Base-by-base conservation (phyloP, 2,113 vertebrate species). In the Dicerorhinus sumatrensis region DNA sequence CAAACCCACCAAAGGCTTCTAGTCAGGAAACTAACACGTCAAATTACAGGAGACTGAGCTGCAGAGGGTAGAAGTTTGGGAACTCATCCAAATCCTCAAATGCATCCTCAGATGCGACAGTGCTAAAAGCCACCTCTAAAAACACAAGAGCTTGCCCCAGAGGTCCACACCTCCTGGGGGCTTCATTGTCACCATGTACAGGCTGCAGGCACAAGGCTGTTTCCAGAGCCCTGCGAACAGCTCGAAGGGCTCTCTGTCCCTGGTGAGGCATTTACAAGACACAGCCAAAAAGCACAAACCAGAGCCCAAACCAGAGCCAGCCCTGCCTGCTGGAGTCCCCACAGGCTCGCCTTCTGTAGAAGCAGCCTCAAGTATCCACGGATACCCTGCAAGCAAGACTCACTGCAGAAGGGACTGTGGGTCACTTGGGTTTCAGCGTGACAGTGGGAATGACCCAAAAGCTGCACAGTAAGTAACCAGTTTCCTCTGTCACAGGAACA, bases 121-220 rank as follows among this genome's bases (percentile, higher is more conserved):
- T 0, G 20, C 70, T 27, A 54, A 36, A 8, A 9, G 25, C 51
- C 51, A 0, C 9, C 8, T 0, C 9, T 2, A 36, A 39, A 70
- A 9, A 90, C 31, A 29, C 0, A 23, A 14, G 39, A 0, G 0
- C 0, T 6, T 1, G 0, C 0, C 56, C 56, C 58, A 31, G 51
- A 2, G 3, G 21, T 29, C 51, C 3, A 31, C 2, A 10, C 5
- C n/a, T 3, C 4, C 23, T 2, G 0, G 48, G 48, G 70, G 16
- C 60, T 90, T 83, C 10, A 1, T 20, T 1, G 36, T 48, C 0
- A 0, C 11, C 69, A 31, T 1, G 18, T 0, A 0, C 65, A 1
- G 17, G 93, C 56, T 84, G 39, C 48, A 16, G 89, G 21, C 27
- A 21, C 65, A 0, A 27, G 5, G 60, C 82, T 60, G 90, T 54